Base-by-base conservation (phyloP, 1,140 invertebrate genomes). In the Solenopsis invicta region DNA sequence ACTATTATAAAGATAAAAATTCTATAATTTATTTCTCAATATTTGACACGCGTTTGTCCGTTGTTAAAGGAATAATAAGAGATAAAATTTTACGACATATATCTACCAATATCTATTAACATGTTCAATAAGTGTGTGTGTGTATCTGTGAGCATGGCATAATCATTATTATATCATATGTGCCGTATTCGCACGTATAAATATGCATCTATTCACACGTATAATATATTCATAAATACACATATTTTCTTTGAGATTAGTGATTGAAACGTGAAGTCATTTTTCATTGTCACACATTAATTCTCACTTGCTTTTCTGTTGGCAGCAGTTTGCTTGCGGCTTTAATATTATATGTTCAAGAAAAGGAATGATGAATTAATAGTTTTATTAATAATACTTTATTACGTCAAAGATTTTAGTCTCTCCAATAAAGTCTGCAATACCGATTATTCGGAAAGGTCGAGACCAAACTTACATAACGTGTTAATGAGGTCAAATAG, bases 211-310 rank as follows among this genome's bases (percentile, higher is more conserved):
- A 29, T 74, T 45, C 13, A 34, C 45, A 18, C 21, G 9, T 64
- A 41, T 50, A 34, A 4, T 64, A 41, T 50, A 34, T 84, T 59
- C 54, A 48, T 64, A 64, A 6, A 34, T 82, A 8, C 75, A 71
- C 61, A 75, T 71, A 85, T 87, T 90, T 82, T 90, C 87, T 74
- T 89, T 67, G 50, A 34, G 29, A 29, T 29, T 13, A 74, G 77
- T 52, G 52, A 76, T 61, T 59, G 75, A 86, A 90, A 77, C 50
- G 74, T 75, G 59, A 69, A 64, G 56, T 62, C 54, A 59, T 62
- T 76, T 52, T 76, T 81, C 54, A 18, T 48, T 84, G 66, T 66
- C 45, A 29, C 74, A 75, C 78, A 75, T 41, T 78, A 86, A 87
- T 89, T 88, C 84, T 91, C 62, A 61, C 52, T 52, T 45, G 54